Conservation (phyloP, 2,113 vertebrate species). For the Xiphias gladius region DNA sequence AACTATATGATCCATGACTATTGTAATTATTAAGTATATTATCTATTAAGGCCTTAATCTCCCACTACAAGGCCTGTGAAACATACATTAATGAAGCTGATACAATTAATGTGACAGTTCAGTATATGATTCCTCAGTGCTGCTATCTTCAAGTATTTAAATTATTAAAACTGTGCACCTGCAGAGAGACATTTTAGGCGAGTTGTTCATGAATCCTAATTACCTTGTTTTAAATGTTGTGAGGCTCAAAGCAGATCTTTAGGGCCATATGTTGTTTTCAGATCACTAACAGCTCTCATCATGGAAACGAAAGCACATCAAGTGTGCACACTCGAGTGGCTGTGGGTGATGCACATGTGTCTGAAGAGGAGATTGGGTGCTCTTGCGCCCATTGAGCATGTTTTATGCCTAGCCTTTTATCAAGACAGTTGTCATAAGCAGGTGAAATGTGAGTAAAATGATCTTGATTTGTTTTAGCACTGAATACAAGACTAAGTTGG, state of each 20-base stretch:
- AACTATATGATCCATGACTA: slow-evolving; percentile 39
- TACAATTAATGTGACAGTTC: slow-evolving; percentile 17
- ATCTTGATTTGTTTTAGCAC: neutral
- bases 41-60: slow-evolving; percentile 23
- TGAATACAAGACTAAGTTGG: neutral
- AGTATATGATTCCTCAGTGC: neutral
- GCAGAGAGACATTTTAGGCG: neutral
- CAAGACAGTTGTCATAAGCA: neutral
- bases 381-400: neutral
- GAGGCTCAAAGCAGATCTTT: neutral
- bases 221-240: neutral
- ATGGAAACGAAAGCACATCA: neutral
- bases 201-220: slow-evolving; percentile 1
- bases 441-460: neutral
- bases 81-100: slow-evolving; percentile 20
- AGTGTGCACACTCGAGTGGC: neutral
- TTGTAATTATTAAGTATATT: slow-evolving; percentile 10
- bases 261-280: neutral
- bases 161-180: slow-evolving; percentile 2
- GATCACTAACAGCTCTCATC: neutral
- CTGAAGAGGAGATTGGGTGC: slow-evolving; percentile 10
- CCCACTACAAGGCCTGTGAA: slow-evolving; percentile 6
- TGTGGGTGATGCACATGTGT: neutral
- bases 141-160: neutral
- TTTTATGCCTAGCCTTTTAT: neutral